Conservation (phyloP, 2,113 vertebrate species). For the Fregetta grallaria region DNA sequence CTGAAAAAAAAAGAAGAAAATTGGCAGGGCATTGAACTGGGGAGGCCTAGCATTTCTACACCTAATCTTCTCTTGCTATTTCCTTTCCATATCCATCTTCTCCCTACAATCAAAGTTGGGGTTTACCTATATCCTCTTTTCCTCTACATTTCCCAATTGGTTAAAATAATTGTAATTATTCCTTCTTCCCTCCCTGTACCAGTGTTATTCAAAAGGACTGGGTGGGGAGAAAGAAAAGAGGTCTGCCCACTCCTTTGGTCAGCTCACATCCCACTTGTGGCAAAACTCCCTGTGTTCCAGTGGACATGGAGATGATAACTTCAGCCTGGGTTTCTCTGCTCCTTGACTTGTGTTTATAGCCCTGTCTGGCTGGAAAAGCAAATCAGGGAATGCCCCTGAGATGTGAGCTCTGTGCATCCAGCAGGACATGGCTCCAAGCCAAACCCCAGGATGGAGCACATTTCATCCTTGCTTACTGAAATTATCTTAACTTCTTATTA, state of each 20-base stretch:
- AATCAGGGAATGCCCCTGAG: neutral
- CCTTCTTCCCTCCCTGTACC: rapidly evolving
- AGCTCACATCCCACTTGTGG: neutral
- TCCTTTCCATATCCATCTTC: neutral
- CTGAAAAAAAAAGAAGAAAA: neutral
- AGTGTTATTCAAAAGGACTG: neutral
- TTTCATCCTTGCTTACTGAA: neutral
- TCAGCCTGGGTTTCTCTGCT: neutral
- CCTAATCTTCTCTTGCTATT: neutral
- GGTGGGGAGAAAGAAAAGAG: neutral
- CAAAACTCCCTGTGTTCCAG: neutral
- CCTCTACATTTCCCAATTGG: neutral
- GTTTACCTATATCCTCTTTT: neutral
- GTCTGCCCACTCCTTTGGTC: neutral
- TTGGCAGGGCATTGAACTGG: neutral
- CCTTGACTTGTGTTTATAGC: rapidly evolving
- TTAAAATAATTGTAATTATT: neutral
- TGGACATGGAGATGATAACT: neutral
- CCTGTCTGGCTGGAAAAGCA: neutral
- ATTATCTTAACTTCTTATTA: neutral
- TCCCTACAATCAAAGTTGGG: neutral
- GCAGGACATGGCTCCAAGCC: neutral
- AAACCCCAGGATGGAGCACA: neutral
- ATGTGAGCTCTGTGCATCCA: rapidly evolving
- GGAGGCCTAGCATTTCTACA: neutral